Evolutionary conservation across 2,113 vertebrate genomes (phyloP).

Genomic region (Conger conger): DNA sequence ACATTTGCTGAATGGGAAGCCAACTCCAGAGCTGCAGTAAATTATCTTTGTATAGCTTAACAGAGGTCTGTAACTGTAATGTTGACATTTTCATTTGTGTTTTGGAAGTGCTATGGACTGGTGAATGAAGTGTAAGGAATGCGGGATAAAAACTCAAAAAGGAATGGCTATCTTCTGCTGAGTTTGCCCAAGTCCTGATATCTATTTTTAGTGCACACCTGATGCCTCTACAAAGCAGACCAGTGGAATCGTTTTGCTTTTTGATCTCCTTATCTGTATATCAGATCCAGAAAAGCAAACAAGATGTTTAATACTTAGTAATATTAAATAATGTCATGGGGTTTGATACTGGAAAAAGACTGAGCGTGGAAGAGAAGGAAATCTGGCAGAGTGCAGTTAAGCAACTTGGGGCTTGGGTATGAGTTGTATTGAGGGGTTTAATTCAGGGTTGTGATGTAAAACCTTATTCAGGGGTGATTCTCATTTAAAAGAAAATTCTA

Average conservation of each 20-base stretch:
- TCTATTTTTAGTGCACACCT: conserved; percentile 1
- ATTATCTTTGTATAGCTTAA: neutral
- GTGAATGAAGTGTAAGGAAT: neutral
- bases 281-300: neutral
- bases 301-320: neutral
- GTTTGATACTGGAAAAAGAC: neutral
- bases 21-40: neutral
- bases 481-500: neutral
- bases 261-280: neutral
- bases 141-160: neutral
- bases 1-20: conserved; percentile 21
- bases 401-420: neutral
- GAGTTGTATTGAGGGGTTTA: neutral
- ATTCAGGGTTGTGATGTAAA: neutral
- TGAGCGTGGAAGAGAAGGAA: neutral
- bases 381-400: neutral
- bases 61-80: neutral
- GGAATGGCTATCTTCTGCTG: neutral
- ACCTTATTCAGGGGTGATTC: neutral
- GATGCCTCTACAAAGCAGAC: neutral
- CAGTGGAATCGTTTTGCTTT: neutral
- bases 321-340: neutral
- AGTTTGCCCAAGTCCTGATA: conserved; percentile 12
- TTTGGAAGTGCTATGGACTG: neutral
- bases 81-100: neutral